A percentile compares a stretch with the other conserved stretches of the same genome.
Conservation (phyloP, 2,888 invertebrate species). For the Drosophila nr. medialis region DNA sequence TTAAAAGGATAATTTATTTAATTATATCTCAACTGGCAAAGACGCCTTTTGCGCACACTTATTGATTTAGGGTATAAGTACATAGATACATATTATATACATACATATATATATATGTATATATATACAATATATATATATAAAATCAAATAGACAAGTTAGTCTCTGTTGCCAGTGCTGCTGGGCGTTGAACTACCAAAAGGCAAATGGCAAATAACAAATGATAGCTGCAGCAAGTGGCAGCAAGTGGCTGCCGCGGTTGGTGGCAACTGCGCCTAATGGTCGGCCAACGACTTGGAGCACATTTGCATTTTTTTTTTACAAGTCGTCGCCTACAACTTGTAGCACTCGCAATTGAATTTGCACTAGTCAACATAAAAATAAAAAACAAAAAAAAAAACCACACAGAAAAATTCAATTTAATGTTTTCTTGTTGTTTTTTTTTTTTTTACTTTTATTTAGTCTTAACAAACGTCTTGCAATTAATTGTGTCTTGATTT, state of each 20-base stretch:
- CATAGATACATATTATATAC: not conserved
- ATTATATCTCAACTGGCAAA: not conserved
- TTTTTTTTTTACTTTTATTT: constrained; percentile 14
- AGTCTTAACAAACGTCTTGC: constrained; percentile 66
- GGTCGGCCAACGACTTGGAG: constrained; percentile 35
- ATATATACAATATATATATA: not conserved
- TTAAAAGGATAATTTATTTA: not conserved
- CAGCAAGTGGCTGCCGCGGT: constrained; percentile 48
- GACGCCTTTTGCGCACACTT: not conserved
- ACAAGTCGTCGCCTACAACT: constrained; percentile 67
- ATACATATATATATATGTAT: not conserved
- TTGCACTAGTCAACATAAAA: constrained; percentile 36
- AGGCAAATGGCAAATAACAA: constrained; percentile 49
- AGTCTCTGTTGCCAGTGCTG: constrained; percentile 35
- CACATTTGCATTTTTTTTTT: constrained; percentile 70
- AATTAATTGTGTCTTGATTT: constrained; percentile 77
- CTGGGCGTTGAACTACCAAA: constrained; percentile 31
- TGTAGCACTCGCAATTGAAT: constrained; percentile 66
- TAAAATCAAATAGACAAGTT: constrained; percentile 34
- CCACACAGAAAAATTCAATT: constrained; percentile 62
- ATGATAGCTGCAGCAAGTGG: constrained; percentile 54
- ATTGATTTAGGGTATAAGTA: not conserved
- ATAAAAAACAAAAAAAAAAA: not conserved
- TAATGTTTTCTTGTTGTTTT: constrained; percentile 26
- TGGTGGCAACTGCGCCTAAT: constrained; percentile 51